A percentile compares a stretch with the other conserved stretches of the same genome.
Conservation (phyloP, 2,797 vertebrate species). For the Helicolenus hilgendorfi region DNA sequence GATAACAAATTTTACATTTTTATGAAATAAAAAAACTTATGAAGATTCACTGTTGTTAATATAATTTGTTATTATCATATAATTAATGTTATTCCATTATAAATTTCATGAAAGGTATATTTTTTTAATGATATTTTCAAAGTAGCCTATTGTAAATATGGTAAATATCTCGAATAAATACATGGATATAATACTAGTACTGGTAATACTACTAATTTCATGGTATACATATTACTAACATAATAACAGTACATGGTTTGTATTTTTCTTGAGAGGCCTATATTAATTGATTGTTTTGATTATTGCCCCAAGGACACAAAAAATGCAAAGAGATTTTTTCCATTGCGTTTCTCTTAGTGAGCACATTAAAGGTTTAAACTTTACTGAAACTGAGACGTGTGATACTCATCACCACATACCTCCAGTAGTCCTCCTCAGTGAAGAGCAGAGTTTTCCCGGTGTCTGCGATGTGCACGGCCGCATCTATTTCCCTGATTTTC, state of each 20-base stretch:
- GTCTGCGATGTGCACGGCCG: constrained; percentile 92
- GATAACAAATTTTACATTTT: too few species aligned
- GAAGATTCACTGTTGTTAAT: background rate
- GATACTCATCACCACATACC: constrained; percentile 81
- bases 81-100: background rate
- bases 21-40: background rate
- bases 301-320: background rate
- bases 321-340: background rate
- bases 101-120: too few species aligned
- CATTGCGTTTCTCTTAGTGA: background rate
- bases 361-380: background rate
- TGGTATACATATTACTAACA: background rate
- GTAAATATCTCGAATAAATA: background rate
- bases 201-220: background rate
- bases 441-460: constrained; percentile 95
- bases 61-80: background rate
- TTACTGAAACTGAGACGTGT: background rate
- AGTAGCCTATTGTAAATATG: background rate
- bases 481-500: constrained; percentile 92
- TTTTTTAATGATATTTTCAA: too few species aligned
- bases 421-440: constrained; percentile 95
- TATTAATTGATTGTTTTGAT: too few species aligned
- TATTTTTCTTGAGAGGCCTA: background rate
- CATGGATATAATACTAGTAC: background rate
- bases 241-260: background rate